These are phyloP conservation scores for Antechinus stuartii DNA, from an alignment of 2,113 vertebrate species.

Conservation along the genomic window DNA sequence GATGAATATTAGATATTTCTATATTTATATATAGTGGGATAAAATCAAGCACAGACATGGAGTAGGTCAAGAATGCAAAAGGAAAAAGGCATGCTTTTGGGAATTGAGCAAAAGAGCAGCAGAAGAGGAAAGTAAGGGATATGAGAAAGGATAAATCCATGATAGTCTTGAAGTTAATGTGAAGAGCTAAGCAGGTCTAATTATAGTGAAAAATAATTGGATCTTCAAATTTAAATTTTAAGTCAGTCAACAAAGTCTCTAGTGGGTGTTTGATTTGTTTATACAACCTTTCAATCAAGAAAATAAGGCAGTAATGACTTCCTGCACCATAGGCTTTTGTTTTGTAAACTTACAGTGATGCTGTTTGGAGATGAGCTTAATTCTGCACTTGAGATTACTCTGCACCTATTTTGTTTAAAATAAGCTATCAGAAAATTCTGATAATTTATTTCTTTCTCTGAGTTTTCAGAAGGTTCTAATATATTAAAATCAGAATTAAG, in stretches of 20 bases:
- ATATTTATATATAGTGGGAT: not conserved
- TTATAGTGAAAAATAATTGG: not conserved
- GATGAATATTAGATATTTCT: not conserved
- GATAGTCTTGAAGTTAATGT: not conserved
- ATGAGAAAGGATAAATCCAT: not conserved
- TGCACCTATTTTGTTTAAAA: not conserved
- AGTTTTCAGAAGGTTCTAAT: not conserved
- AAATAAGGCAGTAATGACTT: not conserved
- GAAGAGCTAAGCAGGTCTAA: not conserved
- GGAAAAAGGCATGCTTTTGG: not conserved
- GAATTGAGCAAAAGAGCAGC: not conserved
- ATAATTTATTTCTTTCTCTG: not conserved
- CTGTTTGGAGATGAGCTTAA: not conserved
- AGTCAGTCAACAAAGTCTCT: not conserved
- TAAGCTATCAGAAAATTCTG: not conserved
- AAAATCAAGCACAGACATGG: not conserved
- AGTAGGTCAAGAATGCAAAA: not conserved
- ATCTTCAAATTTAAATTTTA: not conserved
- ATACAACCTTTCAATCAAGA: slow-evolving; percentile 1
- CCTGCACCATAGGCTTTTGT: not conserved
- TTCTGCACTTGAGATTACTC: not conserved
- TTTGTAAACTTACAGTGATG: not conserved
- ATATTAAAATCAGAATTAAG: not conserved
- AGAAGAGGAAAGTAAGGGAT: not conserved
- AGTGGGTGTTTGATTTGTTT: not conserved